These are phyloP conservation scores for Hypsopygia costalis DNA, from an alignment of 2,888 invertebrate genomes.

Conservation along the genomic window DNA sequence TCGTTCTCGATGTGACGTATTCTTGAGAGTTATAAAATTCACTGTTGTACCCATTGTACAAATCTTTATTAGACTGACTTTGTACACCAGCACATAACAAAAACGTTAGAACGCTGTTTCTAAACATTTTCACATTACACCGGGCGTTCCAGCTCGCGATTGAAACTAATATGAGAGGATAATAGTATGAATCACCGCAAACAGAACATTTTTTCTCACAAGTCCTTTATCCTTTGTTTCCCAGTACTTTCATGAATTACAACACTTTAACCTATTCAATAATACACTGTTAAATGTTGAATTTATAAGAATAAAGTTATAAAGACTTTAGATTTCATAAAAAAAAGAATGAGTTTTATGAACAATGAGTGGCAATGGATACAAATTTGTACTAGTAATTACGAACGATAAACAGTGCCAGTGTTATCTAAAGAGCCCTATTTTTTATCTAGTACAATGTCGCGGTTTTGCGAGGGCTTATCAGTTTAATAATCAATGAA, in stretches of 20 bases:
- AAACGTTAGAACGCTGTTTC: constrained; percentile 33
- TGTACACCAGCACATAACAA: constrained; percentile 37
- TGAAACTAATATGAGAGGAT: constrained; percentile 14
- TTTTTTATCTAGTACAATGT: constrained; percentile 54
- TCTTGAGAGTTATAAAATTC: constrained; percentile 45
- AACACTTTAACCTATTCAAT: no score
- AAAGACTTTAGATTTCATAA: background rate
- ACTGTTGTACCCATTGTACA: constrained; percentile 60
- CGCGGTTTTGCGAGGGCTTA: constrained; percentile 41
- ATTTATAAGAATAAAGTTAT: background rate
- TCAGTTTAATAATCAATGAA: constrained; percentile 57
- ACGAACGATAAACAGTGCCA: constrained; percentile 10
- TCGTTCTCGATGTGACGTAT: constrained; percentile 37
- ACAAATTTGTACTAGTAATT: constrained; percentile 2
- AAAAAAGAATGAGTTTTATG: constrained; percentile 8
- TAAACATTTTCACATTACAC: constrained; percentile 52
- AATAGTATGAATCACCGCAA: constrained; percentile 46
- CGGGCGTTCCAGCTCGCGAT: background rate
- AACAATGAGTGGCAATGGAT: constrained; percentile 16
- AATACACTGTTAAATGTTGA: background rate
- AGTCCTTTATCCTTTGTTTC: background rate
- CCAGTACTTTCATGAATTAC: constrained; percentile 45
- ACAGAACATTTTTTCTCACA: constrained; percentile 7
- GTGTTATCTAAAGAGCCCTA: constrained; percentile 39
- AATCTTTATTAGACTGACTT: constrained; percentile 66